Base-by-base conservation (phyloP, 2,888 invertebrate genomes). In the Malthinus flaveolus region DNA sequence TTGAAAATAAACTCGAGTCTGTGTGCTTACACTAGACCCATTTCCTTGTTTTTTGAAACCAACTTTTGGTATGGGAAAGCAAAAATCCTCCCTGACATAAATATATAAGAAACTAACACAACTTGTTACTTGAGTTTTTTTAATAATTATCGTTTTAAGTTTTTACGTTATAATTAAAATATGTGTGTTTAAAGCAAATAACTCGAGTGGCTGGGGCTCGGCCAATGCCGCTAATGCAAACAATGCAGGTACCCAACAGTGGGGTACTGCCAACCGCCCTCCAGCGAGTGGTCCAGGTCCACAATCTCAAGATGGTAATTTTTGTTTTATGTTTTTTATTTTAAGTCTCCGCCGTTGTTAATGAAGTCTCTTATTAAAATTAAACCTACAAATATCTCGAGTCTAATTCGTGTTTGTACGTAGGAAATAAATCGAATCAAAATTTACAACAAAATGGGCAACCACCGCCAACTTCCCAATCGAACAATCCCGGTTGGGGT, bases 181-280 rank as follows among this genome's bases (percentile, higher is more conserved):
- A 42, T 36, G 45, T 45, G 31, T 52, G 33, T 54, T 34, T 59
- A 32, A 34, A 76, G 74, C 72, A 55, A 76, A 72, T 69, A 75
- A 71, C 71, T 70, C 81, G 61, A 79, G 80, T 56, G 81, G 84
- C 68, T 82, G 84, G 84, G 82, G 83, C 66, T 77, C 80, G 61
- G 75, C 78, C 61, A 77, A 77, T 70, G 72, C 77, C 54, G 70
- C 75, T 65, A 77, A 77, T 71, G 77, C 75, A 69, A 77, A 72
- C 67, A 76, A 70, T 65, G 64, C 75, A 59, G 77, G 77, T 64
- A 75, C 75, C 53, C 78, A 78, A 67, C 77, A 76, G 65, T 78
- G 78, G 78, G 77, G 74, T 68, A 77, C 77, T 70, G 68, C 76
- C 63, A 76, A 75, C 67, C 72, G 78, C 63, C 72, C 75, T 67